Percentiles rank a stretch among this genome's conserved stretches.
Evolutionary conservation across 1,140 invertebrate genomes (phyloP).

Genomic region (Hydropsyche tenuis): DNA sequence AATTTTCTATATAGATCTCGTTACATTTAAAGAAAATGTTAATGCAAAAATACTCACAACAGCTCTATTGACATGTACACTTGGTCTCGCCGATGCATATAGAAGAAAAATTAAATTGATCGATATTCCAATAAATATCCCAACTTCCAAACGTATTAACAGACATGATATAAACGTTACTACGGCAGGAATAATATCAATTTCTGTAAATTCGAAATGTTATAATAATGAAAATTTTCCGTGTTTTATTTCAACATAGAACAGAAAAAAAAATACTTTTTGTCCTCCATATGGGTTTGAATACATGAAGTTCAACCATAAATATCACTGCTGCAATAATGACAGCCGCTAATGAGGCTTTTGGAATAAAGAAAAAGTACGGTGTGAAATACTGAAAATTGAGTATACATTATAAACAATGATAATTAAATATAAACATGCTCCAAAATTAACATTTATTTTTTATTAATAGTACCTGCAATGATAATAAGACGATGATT

Average conservation of each 20-base stretch:
- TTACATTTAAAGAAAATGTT: conserved; percentile 22
- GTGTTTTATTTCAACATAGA: neutral
- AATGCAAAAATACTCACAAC: conserved; percentile 57
- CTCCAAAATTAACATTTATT: too few species aligned
- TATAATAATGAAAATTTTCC: neutral
- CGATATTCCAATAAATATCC: conserved; percentile 81
- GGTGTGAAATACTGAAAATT: conserved; percentile 75
- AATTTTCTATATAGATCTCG: neutral
- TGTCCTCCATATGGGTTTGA: conserved; percentile 80
- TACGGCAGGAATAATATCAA: conserved; percentile 78
- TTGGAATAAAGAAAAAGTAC: conserved; percentile 80
- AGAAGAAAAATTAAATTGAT: conserved; percentile 80
- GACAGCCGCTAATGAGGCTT: conserved; percentile 77
- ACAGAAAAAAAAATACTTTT: conserved; percentile 84
- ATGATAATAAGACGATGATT: conserved; percentile 74
- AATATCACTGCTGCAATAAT: conserved; percentile 85
- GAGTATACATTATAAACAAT: neutral
- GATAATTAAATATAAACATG: too few species aligned
- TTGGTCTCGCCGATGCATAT: conserved; percentile 80
- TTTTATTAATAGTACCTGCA: conserved; percentile 63
- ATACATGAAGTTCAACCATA: conserved; percentile 82
- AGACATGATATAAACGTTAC: conserved; percentile 80
- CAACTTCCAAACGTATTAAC: conserved; percentile 80
- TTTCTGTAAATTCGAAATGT: conserved; percentile 66
- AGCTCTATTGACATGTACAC: conserved; percentile 66